These are phyloP conservation scores for Geodia barretti DNA, from an alignment of 37 sponge, comb jelly and placozoan species.

Conservation along the genomic window DNA sequence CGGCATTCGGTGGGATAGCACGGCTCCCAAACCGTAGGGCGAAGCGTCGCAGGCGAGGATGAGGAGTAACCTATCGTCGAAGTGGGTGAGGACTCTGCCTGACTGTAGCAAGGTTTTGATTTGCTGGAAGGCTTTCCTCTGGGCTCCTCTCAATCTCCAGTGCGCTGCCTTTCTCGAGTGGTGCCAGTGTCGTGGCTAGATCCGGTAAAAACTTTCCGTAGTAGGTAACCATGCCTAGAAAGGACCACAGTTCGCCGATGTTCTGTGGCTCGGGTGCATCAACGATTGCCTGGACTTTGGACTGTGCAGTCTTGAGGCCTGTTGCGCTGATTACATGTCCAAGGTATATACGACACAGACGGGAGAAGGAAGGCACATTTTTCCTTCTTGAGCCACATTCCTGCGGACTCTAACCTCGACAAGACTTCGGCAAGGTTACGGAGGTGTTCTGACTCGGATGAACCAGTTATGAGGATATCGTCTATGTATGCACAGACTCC, in stretches of 20 bases:
- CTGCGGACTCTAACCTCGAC: not conserved
- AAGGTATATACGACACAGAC: not conserved
- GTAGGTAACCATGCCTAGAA: too few relatives aligned
- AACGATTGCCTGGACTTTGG: constrained; percentile 16
- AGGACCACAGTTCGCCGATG: constrained; percentile 17
- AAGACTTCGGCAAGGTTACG: not conserved
- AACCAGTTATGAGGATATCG: constrained; percentile 14
- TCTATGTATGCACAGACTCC: constrained; percentile 28
- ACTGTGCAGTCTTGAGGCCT: constrained; percentile 13
- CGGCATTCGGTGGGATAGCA: constrained; percentile 21
- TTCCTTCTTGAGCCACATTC: constrained; percentile 7
- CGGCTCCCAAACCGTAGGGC: constrained; percentile 25
- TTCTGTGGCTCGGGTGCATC: constrained; percentile 25
- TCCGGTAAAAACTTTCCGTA: too few relatives aligned
- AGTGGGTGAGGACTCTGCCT: constrained; percentile 19
- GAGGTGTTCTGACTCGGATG: constrained; percentile 5
- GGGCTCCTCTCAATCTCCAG: too few relatives aligned
- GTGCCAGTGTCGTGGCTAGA: too few relatives aligned
- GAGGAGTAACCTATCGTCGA: constrained; percentile 15
- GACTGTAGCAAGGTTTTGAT: not conserved
- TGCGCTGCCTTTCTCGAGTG: too few relatives aligned
- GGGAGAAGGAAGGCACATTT: constrained; percentile 16
- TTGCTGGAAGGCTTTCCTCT: too few relatives aligned
- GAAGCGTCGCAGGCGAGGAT: constrained; percentile 35
- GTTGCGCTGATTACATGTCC: constrained; percentile 16